These are phyloP conservation scores for Patella pellucida DNA, from an alignment of 2,888 invertebrate species.

Conservation along the genomic window DNA sequence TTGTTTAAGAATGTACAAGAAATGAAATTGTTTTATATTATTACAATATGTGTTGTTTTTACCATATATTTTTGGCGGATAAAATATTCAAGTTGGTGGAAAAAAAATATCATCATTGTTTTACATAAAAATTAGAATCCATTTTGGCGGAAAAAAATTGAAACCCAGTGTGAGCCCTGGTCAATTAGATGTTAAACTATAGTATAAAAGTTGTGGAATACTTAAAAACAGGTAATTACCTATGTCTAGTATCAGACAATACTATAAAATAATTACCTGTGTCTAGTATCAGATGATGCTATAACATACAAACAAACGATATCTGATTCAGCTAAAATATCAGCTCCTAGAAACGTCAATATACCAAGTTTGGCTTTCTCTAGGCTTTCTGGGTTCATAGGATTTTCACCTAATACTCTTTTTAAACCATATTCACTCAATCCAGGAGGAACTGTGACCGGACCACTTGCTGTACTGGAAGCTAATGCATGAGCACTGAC, in stretches of 20 bases:
- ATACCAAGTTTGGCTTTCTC: constrained; percentile 86
- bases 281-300: constrained; percentile 88
- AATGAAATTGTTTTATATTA: no score
- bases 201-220: no score
- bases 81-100: no score
- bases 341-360: constrained; percentile 85
- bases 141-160: no score
- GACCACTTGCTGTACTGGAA: constrained; percentile 38
- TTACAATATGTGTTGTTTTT: no score
- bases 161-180: no score
- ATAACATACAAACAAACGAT: constrained; percentile 84
- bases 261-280: constrained; percentile 80
- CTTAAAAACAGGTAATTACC: no score
- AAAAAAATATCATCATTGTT: no score
- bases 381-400: constrained; percentile 71
- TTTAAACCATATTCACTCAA: constrained; percentile 61
- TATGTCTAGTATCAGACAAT: constrained; percentile 84
- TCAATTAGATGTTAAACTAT: no score
- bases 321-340: constrained; percentile 82
- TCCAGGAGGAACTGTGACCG: constrained; percentile 52
- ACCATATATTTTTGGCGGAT: no score
- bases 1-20: no score
- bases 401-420: constrained; percentile 60
- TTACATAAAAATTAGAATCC: no score
- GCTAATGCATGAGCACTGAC: constrained; percentile 20